Conservation (phyloP, 2,888 invertebrate genomes). For the Drosophila robusta region DNA sequence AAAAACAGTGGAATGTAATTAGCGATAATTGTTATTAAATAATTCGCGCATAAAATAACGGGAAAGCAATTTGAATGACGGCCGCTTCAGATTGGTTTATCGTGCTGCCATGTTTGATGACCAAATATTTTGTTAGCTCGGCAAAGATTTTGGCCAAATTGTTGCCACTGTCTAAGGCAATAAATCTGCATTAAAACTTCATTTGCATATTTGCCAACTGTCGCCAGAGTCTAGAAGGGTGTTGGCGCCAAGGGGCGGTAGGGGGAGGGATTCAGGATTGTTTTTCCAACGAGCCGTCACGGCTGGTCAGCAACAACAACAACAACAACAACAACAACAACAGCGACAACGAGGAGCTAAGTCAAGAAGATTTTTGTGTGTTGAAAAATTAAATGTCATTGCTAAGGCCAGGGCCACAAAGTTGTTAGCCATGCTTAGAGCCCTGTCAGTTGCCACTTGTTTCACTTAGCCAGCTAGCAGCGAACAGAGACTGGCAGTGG, state of each 20-base stretch:
- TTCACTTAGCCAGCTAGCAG: constrained; percentile 19
- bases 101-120: constrained; percentile 25
- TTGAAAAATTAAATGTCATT: constrained; percentile 75
- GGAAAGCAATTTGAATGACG: constrained; percentile 17
- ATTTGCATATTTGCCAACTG: constrained; percentile 56
- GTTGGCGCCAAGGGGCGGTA: no score
- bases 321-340: neutral
- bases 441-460: constrained; percentile 46
- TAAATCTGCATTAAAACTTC: constrained; percentile 74
- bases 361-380: constrained; percentile 33
- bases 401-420: constrained; percentile 59
- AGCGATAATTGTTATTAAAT: constrained; percentile 48
- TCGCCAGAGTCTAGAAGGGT: neutral
- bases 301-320: neutral
- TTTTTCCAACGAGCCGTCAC: neutral
- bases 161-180: constrained; percentile 51
- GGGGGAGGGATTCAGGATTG: neutral
- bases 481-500: neutral
- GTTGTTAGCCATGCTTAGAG: constrained; percentile 48
- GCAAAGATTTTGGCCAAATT: constrained; percentile 27
- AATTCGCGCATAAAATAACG: constrained; percentile 11
- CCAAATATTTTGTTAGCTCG: constrained; percentile 33
- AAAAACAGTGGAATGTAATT: constrained; percentile 31
- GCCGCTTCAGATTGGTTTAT: constrained; percentile 9
- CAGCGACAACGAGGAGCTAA: neutral